phyloP scores from a whole-genome alignment of 53 echinoderm and acorn worm species.

The Glandiceps talaboti region DNA sequence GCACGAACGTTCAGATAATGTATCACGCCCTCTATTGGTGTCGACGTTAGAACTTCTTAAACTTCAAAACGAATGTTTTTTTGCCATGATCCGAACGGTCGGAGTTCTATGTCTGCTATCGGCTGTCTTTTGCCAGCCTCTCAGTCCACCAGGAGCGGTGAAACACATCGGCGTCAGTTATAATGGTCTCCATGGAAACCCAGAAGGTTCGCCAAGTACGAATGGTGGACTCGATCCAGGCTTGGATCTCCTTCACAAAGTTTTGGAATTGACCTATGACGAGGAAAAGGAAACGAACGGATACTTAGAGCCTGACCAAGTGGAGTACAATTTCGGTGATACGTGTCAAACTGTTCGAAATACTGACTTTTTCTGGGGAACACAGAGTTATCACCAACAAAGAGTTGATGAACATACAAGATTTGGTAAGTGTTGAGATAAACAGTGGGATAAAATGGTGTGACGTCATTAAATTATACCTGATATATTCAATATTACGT shows the following conservation, averaged over 20 bases:
- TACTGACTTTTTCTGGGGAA: conserved; percentile 1
- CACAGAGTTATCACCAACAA: neutral
- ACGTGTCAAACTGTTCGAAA: neutral
- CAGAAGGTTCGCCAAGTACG: neutral
- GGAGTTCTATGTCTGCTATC: too few relatives aligned
- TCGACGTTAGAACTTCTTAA: too few relatives aligned
- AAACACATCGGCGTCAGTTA: conserved; percentile 6
- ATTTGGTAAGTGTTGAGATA: conserved; percentile 3
- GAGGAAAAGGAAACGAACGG: neutral
- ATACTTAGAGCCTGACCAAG: conserved; percentile 1
- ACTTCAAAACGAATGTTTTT: too few relatives aligned
- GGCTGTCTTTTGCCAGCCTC: neutral
- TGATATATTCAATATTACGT: neutral
- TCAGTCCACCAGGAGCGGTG: neutral
- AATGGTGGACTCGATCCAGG: conserved; percentile 4
- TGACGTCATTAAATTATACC: too few relatives aligned
- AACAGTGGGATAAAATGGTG: too few relatives aligned
- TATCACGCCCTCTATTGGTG: too few relatives aligned
- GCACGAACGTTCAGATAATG: too few relatives aligned
- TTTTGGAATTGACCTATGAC: conserved; percentile 9
- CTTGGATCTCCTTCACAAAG: neutral
- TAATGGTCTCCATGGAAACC: neutral
- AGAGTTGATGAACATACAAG: neutral
- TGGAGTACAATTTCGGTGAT: neutral
- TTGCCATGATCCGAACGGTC: too few relatives aligned